Conservation (phyloP, 2,113 vertebrate species). For the Morphnarchus princeps region DNA sequence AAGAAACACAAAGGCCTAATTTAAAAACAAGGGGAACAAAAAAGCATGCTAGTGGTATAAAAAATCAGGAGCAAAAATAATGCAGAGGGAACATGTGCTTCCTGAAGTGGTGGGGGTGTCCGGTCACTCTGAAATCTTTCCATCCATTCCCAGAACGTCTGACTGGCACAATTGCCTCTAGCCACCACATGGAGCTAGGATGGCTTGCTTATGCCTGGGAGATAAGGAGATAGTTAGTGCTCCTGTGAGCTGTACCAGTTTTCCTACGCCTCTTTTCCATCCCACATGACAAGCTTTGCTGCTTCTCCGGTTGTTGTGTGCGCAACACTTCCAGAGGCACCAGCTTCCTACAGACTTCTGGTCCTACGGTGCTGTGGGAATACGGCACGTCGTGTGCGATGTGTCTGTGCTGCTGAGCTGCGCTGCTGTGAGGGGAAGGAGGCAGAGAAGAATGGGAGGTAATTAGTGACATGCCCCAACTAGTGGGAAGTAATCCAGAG, state of each 20-base stretch:
- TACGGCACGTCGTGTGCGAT: too few species aligned
- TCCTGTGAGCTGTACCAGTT: background rate
- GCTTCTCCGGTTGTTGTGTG: background rate
- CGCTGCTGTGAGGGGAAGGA: background rate
- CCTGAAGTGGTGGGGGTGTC: background rate
- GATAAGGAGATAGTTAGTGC: background rate
- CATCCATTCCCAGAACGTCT: background rate
- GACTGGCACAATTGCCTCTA: background rate
- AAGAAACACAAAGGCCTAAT: background rate
- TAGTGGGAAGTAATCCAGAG: background rate
- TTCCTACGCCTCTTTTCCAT: background rate
- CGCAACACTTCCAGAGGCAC: background rate
- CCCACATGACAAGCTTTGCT: background rate
- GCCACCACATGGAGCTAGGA: background rate
- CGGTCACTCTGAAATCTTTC: background rate
- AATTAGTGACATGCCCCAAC: background rate
- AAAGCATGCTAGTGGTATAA: background rate
- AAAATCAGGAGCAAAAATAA: background rate
- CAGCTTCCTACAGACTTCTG: background rate
- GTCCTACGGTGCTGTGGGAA: background rate
- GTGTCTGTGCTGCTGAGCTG: background rate
- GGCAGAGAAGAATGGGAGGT: background rate
- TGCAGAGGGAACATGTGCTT: background rate
- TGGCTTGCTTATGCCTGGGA: background rate
- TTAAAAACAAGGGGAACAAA: background rate